Evolutionary conservation across 2,797 vertebrate species (phyloP).

Genomic region (Anisognathus igniventris): DNA sequence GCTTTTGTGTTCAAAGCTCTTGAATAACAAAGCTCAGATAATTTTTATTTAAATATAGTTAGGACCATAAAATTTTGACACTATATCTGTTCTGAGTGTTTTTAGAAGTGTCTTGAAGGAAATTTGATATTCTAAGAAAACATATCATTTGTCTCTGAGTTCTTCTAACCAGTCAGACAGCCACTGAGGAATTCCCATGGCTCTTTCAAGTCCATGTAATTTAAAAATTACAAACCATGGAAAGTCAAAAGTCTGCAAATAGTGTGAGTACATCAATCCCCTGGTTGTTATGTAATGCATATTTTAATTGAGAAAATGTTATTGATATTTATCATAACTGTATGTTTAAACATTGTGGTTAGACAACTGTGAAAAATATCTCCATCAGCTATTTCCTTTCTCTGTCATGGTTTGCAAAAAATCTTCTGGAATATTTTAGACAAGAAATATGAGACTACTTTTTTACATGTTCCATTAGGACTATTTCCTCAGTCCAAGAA

Average conservation of each 20-base stretch:
- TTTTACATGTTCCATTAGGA: conserved; percentile 41
- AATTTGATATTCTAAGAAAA: not conserved
- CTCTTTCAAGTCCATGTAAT: not conserved
- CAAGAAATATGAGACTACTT: conserved; percentile 28
- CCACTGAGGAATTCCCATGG: not conserved
- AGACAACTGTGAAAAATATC: conserved; percentile 42
- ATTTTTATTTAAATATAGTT: not conserved
- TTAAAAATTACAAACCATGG: not conserved
- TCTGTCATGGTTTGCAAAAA: conserved; percentile 26
- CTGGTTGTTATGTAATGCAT: not conserved
- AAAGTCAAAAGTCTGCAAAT: conserved; percentile 7
- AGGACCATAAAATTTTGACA: not conserved
- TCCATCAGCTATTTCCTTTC: conserved; percentile 52
- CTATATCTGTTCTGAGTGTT: not conserved
- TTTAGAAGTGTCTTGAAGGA: not conserved
- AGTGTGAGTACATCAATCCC: not conserved
- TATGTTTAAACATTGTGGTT: conserved; percentile 32
- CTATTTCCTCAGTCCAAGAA: not conserved
- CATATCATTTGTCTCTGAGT: rapidly evolving
- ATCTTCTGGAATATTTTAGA: conserved; percentile 54
- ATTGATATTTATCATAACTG: conserved; percentile 33
- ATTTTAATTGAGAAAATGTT: conserved; percentile 7
- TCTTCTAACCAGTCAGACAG: not conserved
- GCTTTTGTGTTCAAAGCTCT: not conserved
- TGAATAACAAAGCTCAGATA: not conserved